Evolutionary conservation across 2,113 vertebrate genomes (phyloP).

Genomic region (Podocnemis expansa): DNA sequence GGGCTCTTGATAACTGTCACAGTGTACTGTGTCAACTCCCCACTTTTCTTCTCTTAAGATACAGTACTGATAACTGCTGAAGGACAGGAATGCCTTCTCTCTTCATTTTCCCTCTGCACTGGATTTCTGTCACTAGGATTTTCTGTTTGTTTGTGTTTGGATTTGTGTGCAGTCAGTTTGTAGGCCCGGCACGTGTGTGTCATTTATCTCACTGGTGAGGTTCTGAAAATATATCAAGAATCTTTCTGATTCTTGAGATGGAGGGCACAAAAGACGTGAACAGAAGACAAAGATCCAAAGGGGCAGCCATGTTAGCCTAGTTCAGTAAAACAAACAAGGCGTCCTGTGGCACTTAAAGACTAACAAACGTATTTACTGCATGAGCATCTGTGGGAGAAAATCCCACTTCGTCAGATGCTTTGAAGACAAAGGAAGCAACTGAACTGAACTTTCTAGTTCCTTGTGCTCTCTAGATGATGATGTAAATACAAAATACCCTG

Average conservation of each 20-base stretch:
- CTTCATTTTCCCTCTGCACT: not conserved
- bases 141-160: not conserved
- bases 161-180: not conserved
- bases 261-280: not conserved
- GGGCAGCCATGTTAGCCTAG: too few relatives aligned
- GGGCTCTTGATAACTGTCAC: not conserved
- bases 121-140: accelerated
- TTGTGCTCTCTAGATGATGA: not conserved
- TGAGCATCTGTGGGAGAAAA: too few relatives aligned
- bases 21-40: not conserved
- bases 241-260: not conserved
- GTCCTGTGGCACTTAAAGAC: too few relatives aligned
- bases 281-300: accelerated
- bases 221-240: not conserved
- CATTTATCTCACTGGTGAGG: accelerated
- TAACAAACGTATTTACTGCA: too few relatives aligned
- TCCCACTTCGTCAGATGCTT: too few relatives aligned
- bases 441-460: not conserved
- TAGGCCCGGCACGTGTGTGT: accelerated
- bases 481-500: not conserved
- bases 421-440: not conserved
- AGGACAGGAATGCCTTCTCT: not conserved
- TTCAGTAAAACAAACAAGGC: too few relatives aligned
- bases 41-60: accelerated
- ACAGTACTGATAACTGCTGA: not conserved